phyloP scores from a whole-genome alignment of 2,797 vertebrate species.

The Pangasius sanitwongsei region DNA sequence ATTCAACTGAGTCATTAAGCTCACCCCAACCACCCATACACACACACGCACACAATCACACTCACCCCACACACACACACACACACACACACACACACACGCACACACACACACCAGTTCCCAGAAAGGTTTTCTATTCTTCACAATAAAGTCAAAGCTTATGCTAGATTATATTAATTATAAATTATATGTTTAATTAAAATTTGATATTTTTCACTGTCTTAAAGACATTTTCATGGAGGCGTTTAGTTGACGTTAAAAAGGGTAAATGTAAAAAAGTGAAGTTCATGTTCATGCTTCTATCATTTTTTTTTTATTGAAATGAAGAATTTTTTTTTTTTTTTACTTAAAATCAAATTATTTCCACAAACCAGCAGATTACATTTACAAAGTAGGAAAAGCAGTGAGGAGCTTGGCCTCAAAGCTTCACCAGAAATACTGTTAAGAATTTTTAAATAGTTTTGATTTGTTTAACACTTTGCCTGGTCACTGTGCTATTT shows the following conservation, averaged over 20 bases:
- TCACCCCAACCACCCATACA: background rate
- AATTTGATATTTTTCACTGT: background rate
- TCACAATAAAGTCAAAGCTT: background rate
- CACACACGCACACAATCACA: background rate
- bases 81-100: background rate
- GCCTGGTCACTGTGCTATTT: no score
- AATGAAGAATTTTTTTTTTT: background rate
- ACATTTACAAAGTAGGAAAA: background rate
- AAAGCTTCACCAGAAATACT: background rate
- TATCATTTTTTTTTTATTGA: background rate
- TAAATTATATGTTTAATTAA: background rate
- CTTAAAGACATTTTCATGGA: background rate
- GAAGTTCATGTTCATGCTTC: background rate
- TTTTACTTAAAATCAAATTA: background rate
- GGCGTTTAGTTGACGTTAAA: background rate
- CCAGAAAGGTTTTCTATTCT: background rate
- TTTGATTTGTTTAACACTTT: background rate
- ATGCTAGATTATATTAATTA: background rate
- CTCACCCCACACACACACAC: background rate
- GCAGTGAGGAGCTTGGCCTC: background rate
- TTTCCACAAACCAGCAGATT: background rate
- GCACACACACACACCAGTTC: background rate
- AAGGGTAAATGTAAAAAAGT: background rate
- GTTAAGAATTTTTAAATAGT: background rate
- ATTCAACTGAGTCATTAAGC: slow-evolving; percentile 43